Evolutionary conservation across 2,888 invertebrate genomes (phyloP), one percentile per base, ranked within the genome.

Genomic region (Nymphalis polychloros): DNA sequence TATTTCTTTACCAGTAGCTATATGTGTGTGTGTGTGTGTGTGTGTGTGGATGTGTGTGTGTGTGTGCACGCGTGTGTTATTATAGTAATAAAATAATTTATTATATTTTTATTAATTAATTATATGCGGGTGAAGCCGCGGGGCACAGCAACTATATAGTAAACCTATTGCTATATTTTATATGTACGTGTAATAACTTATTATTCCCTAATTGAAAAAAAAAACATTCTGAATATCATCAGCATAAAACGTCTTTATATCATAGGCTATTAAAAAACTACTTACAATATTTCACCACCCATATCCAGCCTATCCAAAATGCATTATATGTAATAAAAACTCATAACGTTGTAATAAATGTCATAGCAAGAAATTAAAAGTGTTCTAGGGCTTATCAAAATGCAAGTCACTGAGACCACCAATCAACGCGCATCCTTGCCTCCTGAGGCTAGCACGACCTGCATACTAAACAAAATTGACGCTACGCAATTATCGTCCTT

Each of bases 341-440:
- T 19, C 19, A 19, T 57, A 57, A 19, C 10, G 19, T 41, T 19
- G 52, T 63, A 48, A 63, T 59, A 57, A 71, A 46, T 49, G 27
- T 59, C 47, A 52, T 27, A 63, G 49, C 41, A 63, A 59, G 48
- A 60, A 55, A 47, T 65, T 48, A 67, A 55, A 49, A 67, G 61
- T 67, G 66, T 62, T 55, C 60, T 47, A 47, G 46, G 52, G 60
- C 60, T 70, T 68, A 71, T 65, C 65, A 67, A 52, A 20, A 65
- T 63, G 63, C 69, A 68, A 63, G 52, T 65, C 68, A 13, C 53
- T 60, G 67, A 64, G 62, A 68, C 57, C 55, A 48, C 67, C 72
- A 70, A 72, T 68, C 72, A 72, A 72, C 65, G 65, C 65, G 62
- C 69, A 68, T 69, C 71, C 67, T 63, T 63, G 65, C 69, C 72